Percentiles rank a stretch among this genome's conserved stretches.
These are phyloP conservation scores for Orthosia cruda DNA, from an alignment of 2,888 invertebrate genomes.

Conservation along the genomic window DNA sequence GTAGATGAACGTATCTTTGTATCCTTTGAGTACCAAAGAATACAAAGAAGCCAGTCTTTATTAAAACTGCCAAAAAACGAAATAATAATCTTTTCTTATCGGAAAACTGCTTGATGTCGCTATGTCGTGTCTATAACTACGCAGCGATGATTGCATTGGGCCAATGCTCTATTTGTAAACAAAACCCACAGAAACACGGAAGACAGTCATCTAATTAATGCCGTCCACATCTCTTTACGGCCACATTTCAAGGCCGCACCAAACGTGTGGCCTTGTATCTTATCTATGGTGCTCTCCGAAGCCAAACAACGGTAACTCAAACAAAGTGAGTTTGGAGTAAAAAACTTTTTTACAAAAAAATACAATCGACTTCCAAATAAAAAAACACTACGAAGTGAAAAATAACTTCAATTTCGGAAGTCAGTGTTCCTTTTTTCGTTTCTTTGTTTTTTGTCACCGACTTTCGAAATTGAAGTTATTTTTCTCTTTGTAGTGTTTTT, in stretches of 20 bases:
- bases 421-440: no score
- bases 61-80: no score
- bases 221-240: constrained; percentile 24
- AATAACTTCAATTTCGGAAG: no score
- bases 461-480: no score
- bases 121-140: not conserved
- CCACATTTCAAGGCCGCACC: constrained; percentile 29
- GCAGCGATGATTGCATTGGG: not conserved
- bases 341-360: not conserved
- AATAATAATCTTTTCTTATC: not conserved
- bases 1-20: no score
- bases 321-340: not conserved
- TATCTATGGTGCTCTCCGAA: constrained; percentile 40
- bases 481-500: no score
- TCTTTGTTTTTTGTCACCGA: no score
- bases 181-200: constrained; percentile 32
- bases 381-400: no score
- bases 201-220: constrained; percentile 36
- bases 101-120: not conserved
- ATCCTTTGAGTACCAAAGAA: no score
- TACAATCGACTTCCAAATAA: no score
- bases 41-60: no score
- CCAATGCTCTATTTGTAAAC: constrained; percentile 31
- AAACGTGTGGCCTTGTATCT: constrained; percentile 54
- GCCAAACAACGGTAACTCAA: not conserved